Evolutionary conservation across 2,797 vertebrate genomes (phyloP).

Genomic region (Orestias chungarensis): DNA sequence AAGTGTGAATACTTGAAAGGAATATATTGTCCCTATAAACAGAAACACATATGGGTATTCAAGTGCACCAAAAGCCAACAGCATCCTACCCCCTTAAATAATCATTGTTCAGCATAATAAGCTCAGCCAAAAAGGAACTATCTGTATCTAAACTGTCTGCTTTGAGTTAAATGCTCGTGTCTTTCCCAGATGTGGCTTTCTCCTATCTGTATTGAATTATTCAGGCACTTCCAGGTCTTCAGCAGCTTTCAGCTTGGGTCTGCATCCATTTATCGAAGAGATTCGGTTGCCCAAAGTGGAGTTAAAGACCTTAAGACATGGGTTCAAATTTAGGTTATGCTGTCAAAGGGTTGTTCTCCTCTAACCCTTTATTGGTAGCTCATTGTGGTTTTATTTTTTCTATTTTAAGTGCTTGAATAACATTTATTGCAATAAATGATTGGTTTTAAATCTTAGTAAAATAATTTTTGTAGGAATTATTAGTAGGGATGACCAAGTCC

Average conservation of each 20-base stretch:
- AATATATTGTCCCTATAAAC: neutral
- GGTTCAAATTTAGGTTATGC: conserved; percentile 71
- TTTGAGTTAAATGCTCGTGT: conserved; percentile 75
- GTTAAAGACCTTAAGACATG: conserved; percentile 62
- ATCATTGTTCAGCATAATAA: conserved; percentile 47
- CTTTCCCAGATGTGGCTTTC: conserved; percentile 78
- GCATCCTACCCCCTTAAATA: conserved; percentile 21
- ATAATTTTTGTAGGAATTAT: conserved; percentile 33
- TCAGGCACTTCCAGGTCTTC: conserved; percentile 77
- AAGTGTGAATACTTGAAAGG: conserved; percentile 2
- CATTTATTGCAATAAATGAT: neutral
- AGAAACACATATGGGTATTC: conserved; percentile 11
- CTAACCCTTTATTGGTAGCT: conserved; percentile 13
- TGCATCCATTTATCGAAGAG: conserved; percentile 69
- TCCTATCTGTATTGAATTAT: conserved; percentile 79
- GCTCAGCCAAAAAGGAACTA: conserved; percentile 57
- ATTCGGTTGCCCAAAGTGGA: conserved; percentile 64
- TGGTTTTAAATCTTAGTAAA: conserved; percentile 16
- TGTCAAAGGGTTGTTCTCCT: conserved; percentile 31
- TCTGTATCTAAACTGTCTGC: conserved; percentile 68
- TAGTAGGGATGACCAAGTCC: conserved; percentile 13
- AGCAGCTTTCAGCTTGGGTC: conserved; percentile 76
- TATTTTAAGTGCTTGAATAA: neutral
- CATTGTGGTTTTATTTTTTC: conserved; percentile 6
- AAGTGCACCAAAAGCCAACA: conserved; percentile 21